Conservation (phyloP, 2,113 vertebrate genomes). For the Antennarius striatus region DNA sequence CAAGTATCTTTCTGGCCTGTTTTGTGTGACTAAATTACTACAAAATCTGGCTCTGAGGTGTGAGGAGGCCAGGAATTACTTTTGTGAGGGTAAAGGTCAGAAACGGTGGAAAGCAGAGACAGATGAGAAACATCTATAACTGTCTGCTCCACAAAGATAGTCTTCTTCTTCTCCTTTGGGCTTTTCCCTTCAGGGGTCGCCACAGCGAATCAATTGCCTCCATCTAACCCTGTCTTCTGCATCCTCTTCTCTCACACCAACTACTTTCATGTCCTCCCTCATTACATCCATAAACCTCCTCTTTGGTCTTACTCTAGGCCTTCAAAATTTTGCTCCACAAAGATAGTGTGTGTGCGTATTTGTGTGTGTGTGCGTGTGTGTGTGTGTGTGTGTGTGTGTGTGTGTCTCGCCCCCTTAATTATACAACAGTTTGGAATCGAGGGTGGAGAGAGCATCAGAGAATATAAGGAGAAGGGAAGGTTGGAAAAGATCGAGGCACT, state of each 20-base stretch:
- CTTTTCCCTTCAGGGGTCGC: no score
- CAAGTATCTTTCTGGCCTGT: background rate
- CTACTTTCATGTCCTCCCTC: no score
- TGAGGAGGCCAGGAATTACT: background rate
- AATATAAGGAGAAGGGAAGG: conserved; percentile 9
- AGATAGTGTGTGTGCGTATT: no score
- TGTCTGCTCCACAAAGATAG: conserved; percentile 6
- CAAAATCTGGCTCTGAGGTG: background rate
- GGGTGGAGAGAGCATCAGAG: conserved; percentile 27
- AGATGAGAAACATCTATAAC: conserved; percentile 33
- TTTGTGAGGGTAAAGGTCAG: conserved; percentile 17
- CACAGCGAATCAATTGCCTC: no score
- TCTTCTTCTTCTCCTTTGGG: no score
- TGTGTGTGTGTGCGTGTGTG: background rate
- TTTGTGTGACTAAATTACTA: background rate
- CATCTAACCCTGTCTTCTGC: no score
- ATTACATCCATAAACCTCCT: no score
- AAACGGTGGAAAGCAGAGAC: conserved; percentile 5
- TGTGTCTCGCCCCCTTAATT: conserved; percentile 27
- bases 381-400: conserved; percentile 10
- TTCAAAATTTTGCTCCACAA: no score
- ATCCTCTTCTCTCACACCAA: no score
- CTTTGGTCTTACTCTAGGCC: no score
- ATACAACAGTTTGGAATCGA: conserved; percentile 30
- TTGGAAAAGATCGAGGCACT: background rate